phyloP scores from a whole-genome alignment of 2,888 invertebrate species.

The Cataglyphis rosenhaueri region DNA sequence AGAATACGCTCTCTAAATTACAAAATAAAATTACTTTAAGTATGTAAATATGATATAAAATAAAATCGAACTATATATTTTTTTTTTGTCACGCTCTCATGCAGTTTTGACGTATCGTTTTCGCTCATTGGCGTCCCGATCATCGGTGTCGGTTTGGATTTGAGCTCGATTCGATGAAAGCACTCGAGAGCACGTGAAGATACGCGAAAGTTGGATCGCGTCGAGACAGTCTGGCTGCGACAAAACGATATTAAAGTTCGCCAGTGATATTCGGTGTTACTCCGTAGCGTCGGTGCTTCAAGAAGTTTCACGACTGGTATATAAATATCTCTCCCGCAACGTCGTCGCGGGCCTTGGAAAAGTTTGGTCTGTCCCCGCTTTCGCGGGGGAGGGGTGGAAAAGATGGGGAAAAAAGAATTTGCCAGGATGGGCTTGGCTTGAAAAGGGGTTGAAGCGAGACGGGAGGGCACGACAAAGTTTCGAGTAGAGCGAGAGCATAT shows the following conservation, averaged over 20 bases:
- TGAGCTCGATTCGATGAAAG: background rate
- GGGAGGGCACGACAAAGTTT: constrained; percentile 58
- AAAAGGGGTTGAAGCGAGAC: constrained; percentile 10
- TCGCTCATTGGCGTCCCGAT: background rate
- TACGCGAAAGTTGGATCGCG: constrained; percentile 34
- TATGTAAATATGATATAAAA: background rate
- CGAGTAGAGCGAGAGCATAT: constrained; percentile 55
- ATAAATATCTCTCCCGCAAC: constrained; percentile 64
- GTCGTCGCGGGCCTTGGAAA: constrained; percentile 56
- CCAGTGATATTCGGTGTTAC: constrained; percentile 51
- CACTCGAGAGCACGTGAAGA: constrained; percentile 20
- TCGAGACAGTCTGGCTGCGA: constrained; percentile 11
- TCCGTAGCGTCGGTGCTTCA: constrained; percentile 13
- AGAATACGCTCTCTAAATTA: background rate
- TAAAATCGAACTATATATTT: background rate
- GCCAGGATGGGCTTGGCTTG: constrained; percentile 12
- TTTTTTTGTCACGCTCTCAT: background rate
- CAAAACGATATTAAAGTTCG: constrained; percentile 60
- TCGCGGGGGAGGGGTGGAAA: background rate
- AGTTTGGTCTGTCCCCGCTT: constrained; percentile 48
- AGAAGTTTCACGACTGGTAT: constrained; percentile 62
- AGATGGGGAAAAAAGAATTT: background rate
- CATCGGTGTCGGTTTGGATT: background rate
- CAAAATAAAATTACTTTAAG: background rate
- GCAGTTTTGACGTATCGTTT: background rate